Percentiles rank a stretch among this genome's conserved stretches.
phyloP scores from a whole-genome alignment of 2,113 vertebrate genomes.

The Semnornis frantzii region DNA sequence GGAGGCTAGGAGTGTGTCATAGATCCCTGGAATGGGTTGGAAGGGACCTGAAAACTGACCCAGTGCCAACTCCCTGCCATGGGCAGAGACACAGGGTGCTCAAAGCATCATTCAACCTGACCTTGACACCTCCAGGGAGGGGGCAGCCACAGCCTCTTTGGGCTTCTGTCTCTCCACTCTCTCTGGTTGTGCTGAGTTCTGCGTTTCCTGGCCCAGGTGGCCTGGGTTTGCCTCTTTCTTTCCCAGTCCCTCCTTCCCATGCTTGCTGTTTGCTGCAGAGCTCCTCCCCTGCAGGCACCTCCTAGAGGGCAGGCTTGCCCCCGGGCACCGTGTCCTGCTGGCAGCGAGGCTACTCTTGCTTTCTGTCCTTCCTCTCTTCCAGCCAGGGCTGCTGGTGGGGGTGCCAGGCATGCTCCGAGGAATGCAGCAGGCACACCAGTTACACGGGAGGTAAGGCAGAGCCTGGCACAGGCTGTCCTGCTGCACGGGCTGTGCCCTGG shows the following conservation, averaged over 20 bases:
- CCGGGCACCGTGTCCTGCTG: fast-evolving
- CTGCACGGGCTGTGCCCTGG: neutral
- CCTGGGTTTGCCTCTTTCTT: neutral
- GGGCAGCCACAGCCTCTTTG: too few relatives aligned
- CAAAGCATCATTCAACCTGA: too few relatives aligned
- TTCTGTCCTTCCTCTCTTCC: conserved; percentile 31
- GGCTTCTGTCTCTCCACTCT: too few relatives aligned
- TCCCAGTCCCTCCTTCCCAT: neutral
- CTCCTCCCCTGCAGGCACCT: neutral
- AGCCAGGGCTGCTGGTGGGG: conserved; percentile 92
- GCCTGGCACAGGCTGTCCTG: neutral
- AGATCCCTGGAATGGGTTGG: neutral
- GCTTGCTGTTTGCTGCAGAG: neutral
- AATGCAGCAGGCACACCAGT: conserved; percentile 88
- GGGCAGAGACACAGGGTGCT: too few relatives aligned
- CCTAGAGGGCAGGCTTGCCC: neutral
- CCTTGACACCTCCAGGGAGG: too few relatives aligned
- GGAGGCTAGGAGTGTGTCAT: neutral
- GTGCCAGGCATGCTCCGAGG: conserved; percentile 94
- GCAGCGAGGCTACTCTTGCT: neutral
- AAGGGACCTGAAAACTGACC: too few relatives aligned
- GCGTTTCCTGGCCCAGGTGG: neutral
- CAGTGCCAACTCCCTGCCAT: too few relatives aligned
- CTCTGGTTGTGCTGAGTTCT: neutral
- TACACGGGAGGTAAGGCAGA: conserved; percentile 89